Percentiles rank a stretch among this genome's conserved stretches.
Evolutionary conservation across 2,888 invertebrate genomes (phyloP).

Genomic region (Idaea straminata): DNA sequence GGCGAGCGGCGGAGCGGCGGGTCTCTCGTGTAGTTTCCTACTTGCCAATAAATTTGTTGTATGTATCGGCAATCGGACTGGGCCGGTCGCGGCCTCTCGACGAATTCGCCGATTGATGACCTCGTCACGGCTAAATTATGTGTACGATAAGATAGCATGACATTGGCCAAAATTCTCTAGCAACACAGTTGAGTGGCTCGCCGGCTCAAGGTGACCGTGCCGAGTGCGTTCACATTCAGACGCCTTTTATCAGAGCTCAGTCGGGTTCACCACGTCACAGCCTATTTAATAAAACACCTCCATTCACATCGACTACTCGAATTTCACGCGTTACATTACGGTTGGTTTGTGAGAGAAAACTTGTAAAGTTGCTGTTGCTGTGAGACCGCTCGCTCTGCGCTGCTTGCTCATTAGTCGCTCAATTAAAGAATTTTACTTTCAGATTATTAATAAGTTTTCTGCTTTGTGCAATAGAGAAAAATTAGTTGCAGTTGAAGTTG

Average conservation of each 20-base stretch:
- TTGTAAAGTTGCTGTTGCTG: background rate
- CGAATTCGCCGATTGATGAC: conserved; percentile 30
- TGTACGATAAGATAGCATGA: conserved; percentile 54
- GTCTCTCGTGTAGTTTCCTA: conserved; percentile 14
- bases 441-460: no score
- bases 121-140: conserved; percentile 29
- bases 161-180: conserved; percentile 63
- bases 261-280: conserved; percentile 48
- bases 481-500: no score
- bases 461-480: no score
- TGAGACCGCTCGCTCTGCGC: background rate
- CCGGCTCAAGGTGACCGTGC: conserved; percentile 68
- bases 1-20: conserved; percentile 22
- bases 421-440: background rate
- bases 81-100: conserved; percentile 15
- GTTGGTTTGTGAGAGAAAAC: background rate
- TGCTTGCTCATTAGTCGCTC: background rate
- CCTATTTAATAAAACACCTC: conserved; percentile 47
- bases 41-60: conserved; percentile 17
- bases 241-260: conserved; percentile 60
- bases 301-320: conserved; percentile 8
- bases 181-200: conserved; percentile 47
- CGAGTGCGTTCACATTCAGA: conserved; percentile 74
- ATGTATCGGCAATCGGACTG: conserved; percentile 15
- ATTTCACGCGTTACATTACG: background rate